phyloP scores from a whole-genome alignment of 2,797 vertebrate genomes.

The Euthynnus affinis region DNA sequence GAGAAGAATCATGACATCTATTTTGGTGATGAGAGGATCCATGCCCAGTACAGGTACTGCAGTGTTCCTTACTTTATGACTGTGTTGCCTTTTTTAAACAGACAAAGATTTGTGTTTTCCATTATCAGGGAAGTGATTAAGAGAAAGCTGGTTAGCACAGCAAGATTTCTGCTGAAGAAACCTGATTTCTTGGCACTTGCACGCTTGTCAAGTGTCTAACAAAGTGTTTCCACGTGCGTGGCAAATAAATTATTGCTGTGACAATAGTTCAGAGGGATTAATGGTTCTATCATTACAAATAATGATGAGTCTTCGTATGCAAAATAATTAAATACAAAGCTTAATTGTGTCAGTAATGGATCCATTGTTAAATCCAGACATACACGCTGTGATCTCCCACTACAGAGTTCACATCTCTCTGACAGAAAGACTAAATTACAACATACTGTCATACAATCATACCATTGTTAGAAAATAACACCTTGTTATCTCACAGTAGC shows the following conservation, averaged over 20 bases:
- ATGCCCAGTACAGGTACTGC: constrained; percentile 91
- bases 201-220: neutral
- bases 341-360: too few species aligned
- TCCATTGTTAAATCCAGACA: neutral
- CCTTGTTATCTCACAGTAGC: neutral
- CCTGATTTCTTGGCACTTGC: neutral
- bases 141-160: neutral
- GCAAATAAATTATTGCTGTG: neutral
- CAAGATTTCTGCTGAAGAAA: neutral
- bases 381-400: too few species aligned
- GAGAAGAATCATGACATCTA: constrained; percentile 95
- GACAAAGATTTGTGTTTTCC: neutral
- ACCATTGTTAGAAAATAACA: neutral
- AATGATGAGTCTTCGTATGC: too few species aligned
- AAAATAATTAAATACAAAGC: too few species aligned
- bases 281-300: too few species aligned
- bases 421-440: too few species aligned
- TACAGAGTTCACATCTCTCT: neutral
- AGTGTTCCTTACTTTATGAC: neutral
- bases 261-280: neutral
- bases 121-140: neutral
- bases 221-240: neutral
- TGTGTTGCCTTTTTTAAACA: neutral
- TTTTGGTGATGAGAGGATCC: constrained; percentile 90
- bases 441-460: neutral